A percentile compares a stretch with the other conserved stretches of the same genome.
These are phyloP conservation scores for Hemitrygon akajei DNA, from an alignment of 2,797 vertebrate genomes.

Conservation along the genomic window DNA sequence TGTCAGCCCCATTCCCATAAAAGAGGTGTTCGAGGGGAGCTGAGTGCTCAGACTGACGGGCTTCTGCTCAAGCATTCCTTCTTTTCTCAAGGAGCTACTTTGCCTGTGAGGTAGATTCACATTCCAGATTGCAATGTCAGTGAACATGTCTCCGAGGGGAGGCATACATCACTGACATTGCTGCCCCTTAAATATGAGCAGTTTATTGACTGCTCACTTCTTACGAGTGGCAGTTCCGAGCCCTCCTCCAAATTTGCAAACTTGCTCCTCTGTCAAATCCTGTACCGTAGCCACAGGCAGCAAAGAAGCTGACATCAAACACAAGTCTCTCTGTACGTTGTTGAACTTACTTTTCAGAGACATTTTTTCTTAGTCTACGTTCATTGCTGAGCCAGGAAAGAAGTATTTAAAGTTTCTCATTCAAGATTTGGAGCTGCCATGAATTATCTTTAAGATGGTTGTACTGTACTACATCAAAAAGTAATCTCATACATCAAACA, in stretches of 20 bases:
- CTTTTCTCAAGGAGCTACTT: constrained; percentile 2
- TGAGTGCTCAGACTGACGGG: background rate
- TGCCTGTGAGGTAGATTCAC: constrained; percentile 38
- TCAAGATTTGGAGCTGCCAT: background rate
- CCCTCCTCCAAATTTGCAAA: background rate
- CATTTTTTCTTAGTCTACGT: background rate
- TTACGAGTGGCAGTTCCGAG: background rate
- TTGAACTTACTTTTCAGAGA: background rate
- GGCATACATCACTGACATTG: constrained; percentile 20
- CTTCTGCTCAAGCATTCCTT: constrained; percentile 17
- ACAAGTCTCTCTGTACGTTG: background rate
- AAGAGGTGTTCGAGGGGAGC: background rate
- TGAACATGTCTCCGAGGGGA: background rate
- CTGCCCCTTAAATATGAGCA: background rate
- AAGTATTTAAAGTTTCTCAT: constrained; percentile 1
- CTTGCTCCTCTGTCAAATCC: background rate
- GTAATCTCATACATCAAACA: background rate
- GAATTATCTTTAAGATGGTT: constrained; percentile 26
- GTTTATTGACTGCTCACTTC: background rate
- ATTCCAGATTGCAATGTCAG: constrained; percentile 30
- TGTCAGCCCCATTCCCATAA: background rate
- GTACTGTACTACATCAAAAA: background rate
- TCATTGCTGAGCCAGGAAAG: background rate
- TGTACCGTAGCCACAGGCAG: background rate
- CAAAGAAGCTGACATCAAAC: constrained; percentile 9